Evolutionary conservation across 2,888 invertebrate genomes (phyloP), one percentile per base, ranked within the genome.

Genomic region (Drosophila putrida): DNA sequence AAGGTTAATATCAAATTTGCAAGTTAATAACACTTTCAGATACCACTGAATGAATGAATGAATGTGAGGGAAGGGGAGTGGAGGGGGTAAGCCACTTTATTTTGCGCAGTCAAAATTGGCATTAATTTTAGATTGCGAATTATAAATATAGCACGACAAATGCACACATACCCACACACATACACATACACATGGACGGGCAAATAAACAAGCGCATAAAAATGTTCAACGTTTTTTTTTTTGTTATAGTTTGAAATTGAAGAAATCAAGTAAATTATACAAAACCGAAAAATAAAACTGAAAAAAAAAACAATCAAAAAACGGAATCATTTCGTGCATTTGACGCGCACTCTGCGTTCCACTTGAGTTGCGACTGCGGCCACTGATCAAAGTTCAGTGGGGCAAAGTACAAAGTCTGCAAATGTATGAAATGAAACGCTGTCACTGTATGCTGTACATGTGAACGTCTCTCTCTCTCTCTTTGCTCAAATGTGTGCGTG

Each of bases 371-470:
- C 67, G 58, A 44, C 35, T 36, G 68, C 60, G 64, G 53, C 51
- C 67, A 64, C 70, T 78, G 83, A 79, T 80, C 90, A 90, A 91
- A 91, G 90, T 90, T 90, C 90, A 90, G 72, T 78, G 73, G 84
- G 82, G 77, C 89, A 88, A 75, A 81, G 90, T 90, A 64, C 90
- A 91, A 91, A 90, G 91, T 91, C 90, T 88, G 82, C 75, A 82
- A 66, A 58, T 47, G 74, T 68, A 69, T 71, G 60, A 59, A 20
- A 20, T 64, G 43, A 61, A 53, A 60, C 38, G 51, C 53, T 33
- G 4, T 10, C 13, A 44, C 6, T 55, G 55, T 33, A 46, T 31
- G 31, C 31, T 31, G 31, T 31, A 6, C 9, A 11, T 49, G 31
- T 15, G 28, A 13, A 39, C 31, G 41, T 53, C 31, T 53, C 50